Evolutionary conservation across 2,888 invertebrate genomes (phyloP).

Genomic region (Andrena dorsata): DNA sequence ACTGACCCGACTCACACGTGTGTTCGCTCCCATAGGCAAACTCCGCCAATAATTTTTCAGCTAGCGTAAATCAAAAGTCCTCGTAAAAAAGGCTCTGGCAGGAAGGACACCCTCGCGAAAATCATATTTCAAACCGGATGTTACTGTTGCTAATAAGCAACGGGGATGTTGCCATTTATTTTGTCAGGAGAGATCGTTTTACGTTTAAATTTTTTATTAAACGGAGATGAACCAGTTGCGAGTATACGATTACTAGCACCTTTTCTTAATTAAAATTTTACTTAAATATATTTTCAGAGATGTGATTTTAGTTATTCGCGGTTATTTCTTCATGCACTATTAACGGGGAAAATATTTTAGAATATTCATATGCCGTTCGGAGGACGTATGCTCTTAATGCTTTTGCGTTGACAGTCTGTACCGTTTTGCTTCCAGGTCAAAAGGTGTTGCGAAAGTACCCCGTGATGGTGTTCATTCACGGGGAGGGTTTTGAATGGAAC

Average conservation of each 20-base stretch:
- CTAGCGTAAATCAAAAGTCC: slow-evolving; percentile 66
- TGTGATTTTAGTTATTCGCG: background rate
- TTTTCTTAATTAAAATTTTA: background rate
- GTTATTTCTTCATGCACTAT: too few relatives aligned
- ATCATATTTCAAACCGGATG: slow-evolving; percentile 25
- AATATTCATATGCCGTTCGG: background rate
- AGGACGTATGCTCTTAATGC: background rate
- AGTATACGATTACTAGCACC: background rate
- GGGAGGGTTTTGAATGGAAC: slow-evolving; percentile 98
- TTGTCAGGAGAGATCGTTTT: too few relatives aligned
- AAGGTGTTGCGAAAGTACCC: slow-evolving; percentile 88
- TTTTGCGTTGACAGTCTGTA: background rate
- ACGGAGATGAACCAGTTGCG: background rate
- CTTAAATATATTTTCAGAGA: background rate
- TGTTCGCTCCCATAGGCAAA: slow-evolving; percentile 55
- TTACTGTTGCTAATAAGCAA: slow-evolving; percentile 28
- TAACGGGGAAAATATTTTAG: background rate
- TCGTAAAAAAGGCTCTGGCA: slow-evolving; percentile 31
- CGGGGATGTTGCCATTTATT: background rate
- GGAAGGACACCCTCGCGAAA: background rate
- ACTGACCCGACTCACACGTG: slow-evolving; percentile 68
- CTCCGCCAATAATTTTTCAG: slow-evolving; percentile 69
- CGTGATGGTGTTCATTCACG: slow-evolving; percentile 96
- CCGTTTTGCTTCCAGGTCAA: slow-evolving; percentile 69
- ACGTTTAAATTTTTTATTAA: background rate